A percentile compares a stretch with the other conserved stretches of the same genome.
These are phyloP conservation scores for Puntigrus tetrazona DNA, from an alignment of 2,113 vertebrate species.

Conservation along the genomic window DNA sequence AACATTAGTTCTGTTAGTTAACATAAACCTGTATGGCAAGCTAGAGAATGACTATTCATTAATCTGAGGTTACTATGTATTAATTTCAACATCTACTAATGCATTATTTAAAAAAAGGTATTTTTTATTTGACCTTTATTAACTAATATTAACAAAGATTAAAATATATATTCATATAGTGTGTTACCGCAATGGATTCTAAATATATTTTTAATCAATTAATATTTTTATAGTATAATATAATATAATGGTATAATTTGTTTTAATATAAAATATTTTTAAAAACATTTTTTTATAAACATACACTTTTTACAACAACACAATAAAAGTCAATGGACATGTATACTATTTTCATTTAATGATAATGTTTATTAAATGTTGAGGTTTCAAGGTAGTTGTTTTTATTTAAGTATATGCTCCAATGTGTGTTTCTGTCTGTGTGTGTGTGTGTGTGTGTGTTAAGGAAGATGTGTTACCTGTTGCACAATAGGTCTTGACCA, in stretches of 20 bases:
- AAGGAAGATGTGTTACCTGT: neutral
- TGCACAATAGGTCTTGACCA: constrained; percentile 26
- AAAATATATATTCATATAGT: too few relatives aligned
- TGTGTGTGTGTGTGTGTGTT: constrained; percentile 42
- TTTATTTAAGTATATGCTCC: neutral
- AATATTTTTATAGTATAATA: neutral
- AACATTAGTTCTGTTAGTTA: neutral
- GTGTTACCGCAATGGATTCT: neutral
- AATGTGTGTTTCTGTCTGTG: neutral
- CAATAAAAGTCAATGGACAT: too few relatives aligned
- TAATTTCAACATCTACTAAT: neutral
- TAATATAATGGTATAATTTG: too few relatives aligned
- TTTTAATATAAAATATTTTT: too few relatives aligned
- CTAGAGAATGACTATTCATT: too few relatives aligned
- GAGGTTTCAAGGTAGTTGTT: neutral
- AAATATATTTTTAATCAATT: neutral
- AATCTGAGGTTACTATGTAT: neutral
- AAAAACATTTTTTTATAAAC: too few relatives aligned
- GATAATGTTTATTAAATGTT: too few relatives aligned
- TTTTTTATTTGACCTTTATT: too few relatives aligned
- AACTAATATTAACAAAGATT: too few relatives aligned
- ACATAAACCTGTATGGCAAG: too few relatives aligned
- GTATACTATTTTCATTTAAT: too few relatives aligned
- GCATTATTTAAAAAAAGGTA: neutral
- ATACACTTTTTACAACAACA: too few relatives aligned